Percentiles rank a stretch among this genome's conserved stretches.
Evolutionary conservation across 2,113 vertebrate genomes (phyloP).

Genomic region (Corythornis cristatus): DNA sequence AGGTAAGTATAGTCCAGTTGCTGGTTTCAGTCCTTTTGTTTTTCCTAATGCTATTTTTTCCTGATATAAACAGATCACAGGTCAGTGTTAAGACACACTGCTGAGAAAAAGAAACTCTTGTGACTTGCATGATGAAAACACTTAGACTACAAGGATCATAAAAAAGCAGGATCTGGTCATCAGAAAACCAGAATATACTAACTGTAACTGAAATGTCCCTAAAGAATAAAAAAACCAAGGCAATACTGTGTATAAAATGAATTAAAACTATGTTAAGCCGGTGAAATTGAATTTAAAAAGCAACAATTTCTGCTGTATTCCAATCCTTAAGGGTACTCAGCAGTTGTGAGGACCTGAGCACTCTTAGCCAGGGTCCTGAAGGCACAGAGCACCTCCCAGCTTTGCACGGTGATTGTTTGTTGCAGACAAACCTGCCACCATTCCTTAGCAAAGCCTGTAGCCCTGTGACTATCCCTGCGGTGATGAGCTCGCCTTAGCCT

Average conservation of each 20-base stretch:
- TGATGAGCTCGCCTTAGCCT: background rate
- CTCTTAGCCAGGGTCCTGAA: background rate
- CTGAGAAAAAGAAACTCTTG: background rate
- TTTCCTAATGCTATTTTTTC: background rate
- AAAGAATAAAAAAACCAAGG: background rate
- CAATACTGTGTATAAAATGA: background rate
- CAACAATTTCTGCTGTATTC: background rate
- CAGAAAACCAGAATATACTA: background rate
- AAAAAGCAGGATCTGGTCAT: background rate
- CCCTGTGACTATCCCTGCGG: background rate
- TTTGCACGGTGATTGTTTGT: background rate
- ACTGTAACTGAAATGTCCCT: background rate
- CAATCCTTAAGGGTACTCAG: background rate
- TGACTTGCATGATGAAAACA: background rate
- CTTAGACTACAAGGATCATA: background rate
- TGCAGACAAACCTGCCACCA: background rate
- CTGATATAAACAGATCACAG: background rate
- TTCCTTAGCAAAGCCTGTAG: background rate
- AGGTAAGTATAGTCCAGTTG: background rate
- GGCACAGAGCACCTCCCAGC: background rate
- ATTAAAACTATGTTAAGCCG: background rate
- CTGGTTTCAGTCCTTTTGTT: background rate
- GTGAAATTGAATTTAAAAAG: background rate
- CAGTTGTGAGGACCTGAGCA: background rate
- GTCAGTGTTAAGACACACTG: background rate